Evolutionary conservation across 92 coral and sea anemone genomes (phyloP), one percentile per base, ranked within the genome.

Genomic region (Bergia puertoricense): DNA sequence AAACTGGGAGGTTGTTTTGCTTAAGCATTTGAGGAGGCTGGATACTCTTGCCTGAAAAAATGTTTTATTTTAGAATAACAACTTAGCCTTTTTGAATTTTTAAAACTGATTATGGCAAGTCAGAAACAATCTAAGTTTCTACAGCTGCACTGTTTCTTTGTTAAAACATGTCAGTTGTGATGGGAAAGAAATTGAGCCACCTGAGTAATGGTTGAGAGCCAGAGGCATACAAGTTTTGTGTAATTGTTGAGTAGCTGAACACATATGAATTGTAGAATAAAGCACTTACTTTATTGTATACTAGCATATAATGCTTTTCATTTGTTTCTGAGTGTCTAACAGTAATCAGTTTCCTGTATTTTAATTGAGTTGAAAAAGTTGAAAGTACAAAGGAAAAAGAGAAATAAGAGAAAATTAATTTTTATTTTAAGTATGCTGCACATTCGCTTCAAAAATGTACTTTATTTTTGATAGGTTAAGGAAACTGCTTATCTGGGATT

Each of bases 81-180:
- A 79, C 8, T 36, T 72, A 76, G 46, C 23, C 46, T 76, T 76
- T 72, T 76, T 72, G 41, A 18, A 4, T 76, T 75, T 76, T 16
- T 76, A 76, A 41, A 76, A 0, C 3, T 40, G 62, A 16, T 6
- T 45, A 46, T 73, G 41, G 67, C 38, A 59, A 74, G n/a, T 72
- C 74, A 59, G 91, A 91, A 85, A 74, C 91, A 85, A 79, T 91
- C 93, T 2, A 38, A 88, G 88, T 91, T 86, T 91, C 93, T 79
- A 75, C 91, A 89, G 66, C 89, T 76, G 42, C 18, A 81, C 85
- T 18, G 91, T 91, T 89, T 85, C 80, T 56, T 56, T 30, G 23
- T 36, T 16, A 23, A 85, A 85, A 85, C 90, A 77, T 38, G 76
- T 77, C 79, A 74, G 91, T 73, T 91, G 93, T 85, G 38, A 41